Evolutionary conservation across 2,797 vertebrate genomes (phyloP).

Genomic region (Champsocephalus esox): DNA sequence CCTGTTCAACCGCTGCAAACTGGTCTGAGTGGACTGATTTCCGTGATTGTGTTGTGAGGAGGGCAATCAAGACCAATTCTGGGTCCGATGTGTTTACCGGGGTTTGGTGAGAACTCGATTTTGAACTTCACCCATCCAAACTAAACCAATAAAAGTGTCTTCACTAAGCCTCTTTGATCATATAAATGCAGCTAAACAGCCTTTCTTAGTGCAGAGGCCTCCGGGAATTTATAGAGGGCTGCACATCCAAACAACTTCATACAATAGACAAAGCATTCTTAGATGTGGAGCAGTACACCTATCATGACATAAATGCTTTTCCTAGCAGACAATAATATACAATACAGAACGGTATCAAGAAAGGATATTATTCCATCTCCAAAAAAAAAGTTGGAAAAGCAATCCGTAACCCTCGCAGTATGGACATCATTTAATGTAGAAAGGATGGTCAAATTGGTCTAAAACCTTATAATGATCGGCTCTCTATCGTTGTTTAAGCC

Average conservation of each 20-base stretch:
- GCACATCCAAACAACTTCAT: too few relatives aligned
- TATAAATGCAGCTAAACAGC: background rate
- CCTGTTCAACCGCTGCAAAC: constrained; percentile 7
- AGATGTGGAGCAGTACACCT: too few relatives aligned
- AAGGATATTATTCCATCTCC: too few relatives aligned
- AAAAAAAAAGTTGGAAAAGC: too few relatives aligned
- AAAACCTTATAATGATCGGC: constrained; percentile 10
- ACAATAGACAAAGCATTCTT: too few relatives aligned
- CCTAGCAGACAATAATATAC: background rate
- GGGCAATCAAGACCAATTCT: constrained; percentile 36
- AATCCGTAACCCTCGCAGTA: background rate
- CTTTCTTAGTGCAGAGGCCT: background rate
- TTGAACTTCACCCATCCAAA: constrained; percentile 20
- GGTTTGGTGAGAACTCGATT: constrained; percentile 14
- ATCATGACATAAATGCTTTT: background rate
- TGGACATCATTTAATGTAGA: background rate
- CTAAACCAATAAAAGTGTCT: constrained; percentile 11
- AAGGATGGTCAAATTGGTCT: constrained; percentile 1
- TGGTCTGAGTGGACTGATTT: constrained; percentile 50
- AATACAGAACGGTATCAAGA: background rate
- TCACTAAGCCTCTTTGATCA: constrained; percentile 5
- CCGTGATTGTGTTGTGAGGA: constrained; percentile 38
- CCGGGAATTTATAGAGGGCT: too few relatives aligned
- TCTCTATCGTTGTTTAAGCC: constrained; percentile 12
- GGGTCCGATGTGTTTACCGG: constrained; percentile 27